A percentile compares a stretch with the other conserved stretches of the same genome.
Evolutionary conservation across 2,113 vertebrate genomes (phyloP).

Genomic region (Cheirogaleus medius): DNA sequence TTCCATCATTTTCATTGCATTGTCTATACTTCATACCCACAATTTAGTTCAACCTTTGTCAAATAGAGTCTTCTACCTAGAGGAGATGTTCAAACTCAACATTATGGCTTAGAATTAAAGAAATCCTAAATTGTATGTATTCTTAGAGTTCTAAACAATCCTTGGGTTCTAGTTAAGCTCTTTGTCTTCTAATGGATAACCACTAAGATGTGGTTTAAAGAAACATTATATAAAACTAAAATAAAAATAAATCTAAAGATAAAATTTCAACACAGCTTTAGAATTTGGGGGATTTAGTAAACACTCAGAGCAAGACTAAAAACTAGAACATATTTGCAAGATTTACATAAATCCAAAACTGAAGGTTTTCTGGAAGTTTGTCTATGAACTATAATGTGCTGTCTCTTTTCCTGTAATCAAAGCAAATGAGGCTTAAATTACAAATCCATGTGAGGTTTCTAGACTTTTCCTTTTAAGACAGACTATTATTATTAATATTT

Average conservation of each 20-base stretch:
- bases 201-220: not conserved
- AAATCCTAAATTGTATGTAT: not conserved
- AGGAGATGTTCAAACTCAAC: not conserved
- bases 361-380: constrained; percentile 23
- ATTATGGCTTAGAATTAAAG: not conserved
- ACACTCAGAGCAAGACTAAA: not conserved
- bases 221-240: not conserved
- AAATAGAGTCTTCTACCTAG: not conserved
- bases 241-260: not conserved
- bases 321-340: not conserved
- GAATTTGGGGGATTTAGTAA: not conserved
- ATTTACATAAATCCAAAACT: not conserved
- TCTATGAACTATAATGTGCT: not conserved
- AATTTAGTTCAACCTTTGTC: not conserved
- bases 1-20: not conserved
- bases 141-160: not conserved
- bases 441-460: not conserved
- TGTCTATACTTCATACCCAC: not conserved
- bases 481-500: constrained; percentile 43
- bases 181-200: not conserved
- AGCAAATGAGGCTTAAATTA: not conserved
- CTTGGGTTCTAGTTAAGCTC: not conserved
- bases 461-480: not conserved
- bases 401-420: not conserved
- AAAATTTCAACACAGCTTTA: not conserved